Conservation (phyloP, 2,113 vertebrate genomes). For the Hippopotamus amphibius region DNA sequence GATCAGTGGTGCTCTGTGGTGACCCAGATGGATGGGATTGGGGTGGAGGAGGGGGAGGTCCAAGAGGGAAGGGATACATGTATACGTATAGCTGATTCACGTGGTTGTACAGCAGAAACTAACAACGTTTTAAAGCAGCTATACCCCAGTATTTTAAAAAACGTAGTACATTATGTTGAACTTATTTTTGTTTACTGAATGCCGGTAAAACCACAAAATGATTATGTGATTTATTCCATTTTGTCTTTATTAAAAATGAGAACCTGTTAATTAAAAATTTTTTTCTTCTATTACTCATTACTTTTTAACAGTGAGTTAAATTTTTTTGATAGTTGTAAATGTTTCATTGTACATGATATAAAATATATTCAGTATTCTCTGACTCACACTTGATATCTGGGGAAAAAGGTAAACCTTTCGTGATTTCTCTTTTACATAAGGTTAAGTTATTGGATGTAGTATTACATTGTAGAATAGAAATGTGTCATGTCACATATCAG, state of each 20-base stretch:
- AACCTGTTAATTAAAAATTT: neutral
- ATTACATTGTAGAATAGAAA: neutral
- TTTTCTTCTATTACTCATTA: neutral
- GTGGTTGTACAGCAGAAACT: no score
- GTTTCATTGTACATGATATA: neutral
- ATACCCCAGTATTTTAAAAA: neutral
- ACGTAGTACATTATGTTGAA: neutral
- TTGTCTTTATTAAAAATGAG: neutral
- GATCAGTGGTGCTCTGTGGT: no score
- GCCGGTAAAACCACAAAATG: neutral
- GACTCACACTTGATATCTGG: neutral
- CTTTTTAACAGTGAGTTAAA: conserved; percentile 25
- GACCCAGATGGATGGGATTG: no score
- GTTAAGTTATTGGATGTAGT: neutral
- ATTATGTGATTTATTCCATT: neutral
- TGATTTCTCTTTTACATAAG: conserved; percentile 21
- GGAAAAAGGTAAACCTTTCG: neutral
- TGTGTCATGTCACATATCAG: neutral
- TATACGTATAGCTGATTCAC: no score
- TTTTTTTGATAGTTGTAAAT: conserved; percentile 39
- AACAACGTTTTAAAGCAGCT: no score
- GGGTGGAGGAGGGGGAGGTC: no score
- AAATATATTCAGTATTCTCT: conserved; percentile 22
- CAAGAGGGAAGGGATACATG: no score
- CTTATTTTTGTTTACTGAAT: neutral